Evolutionary conservation across 2,888 invertebrate genomes (phyloP).

Genomic region (Chrysolina oricalcia): DNA sequence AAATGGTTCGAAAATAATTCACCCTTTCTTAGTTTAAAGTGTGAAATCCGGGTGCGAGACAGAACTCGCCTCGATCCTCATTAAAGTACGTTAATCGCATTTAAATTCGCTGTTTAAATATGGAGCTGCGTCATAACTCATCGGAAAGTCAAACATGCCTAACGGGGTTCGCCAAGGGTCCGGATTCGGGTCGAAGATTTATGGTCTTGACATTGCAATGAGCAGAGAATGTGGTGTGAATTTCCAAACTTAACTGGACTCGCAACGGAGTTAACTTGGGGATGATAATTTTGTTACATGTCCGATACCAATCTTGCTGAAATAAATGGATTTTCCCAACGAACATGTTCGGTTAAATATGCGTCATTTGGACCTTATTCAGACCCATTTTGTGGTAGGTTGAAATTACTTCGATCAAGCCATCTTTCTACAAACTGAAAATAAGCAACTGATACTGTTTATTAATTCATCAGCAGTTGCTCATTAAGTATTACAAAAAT

Average conservation of each 20-base stretch:
- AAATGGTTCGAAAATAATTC: conserved; percentile 54
- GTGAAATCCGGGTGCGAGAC: conserved; percentile 46
- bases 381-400: too few relatives aligned
- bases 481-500: too few relatives aligned
- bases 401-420: too few relatives aligned
- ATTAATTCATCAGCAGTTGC: too few relatives aligned
- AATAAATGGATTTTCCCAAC: too few relatives aligned
- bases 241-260: conserved; percentile 50
- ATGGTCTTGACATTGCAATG: conserved; percentile 66
- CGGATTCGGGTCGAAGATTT: conserved; percentile 67
- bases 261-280: conserved; percentile 1
- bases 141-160: conserved; percentile 67
- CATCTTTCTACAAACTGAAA: too few relatives aligned
- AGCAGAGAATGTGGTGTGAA: conserved; percentile 65
- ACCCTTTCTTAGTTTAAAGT: conserved; percentile 53
- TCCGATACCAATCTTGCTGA: not conserved
- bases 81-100: conserved; percentile 70
- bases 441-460: too few relatives aligned
- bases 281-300: conserved; percentile 24
- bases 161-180: conserved; percentile 60
- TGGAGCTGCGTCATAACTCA: conserved; percentile 66
- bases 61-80: conserved; percentile 55
- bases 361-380: too few relatives aligned
- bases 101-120: conserved; percentile 68
- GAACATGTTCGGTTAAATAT: too few relatives aligned